phyloP scores from a whole-genome alignment of 2,113 vertebrate species.

The Anser cygnoides region DNA sequence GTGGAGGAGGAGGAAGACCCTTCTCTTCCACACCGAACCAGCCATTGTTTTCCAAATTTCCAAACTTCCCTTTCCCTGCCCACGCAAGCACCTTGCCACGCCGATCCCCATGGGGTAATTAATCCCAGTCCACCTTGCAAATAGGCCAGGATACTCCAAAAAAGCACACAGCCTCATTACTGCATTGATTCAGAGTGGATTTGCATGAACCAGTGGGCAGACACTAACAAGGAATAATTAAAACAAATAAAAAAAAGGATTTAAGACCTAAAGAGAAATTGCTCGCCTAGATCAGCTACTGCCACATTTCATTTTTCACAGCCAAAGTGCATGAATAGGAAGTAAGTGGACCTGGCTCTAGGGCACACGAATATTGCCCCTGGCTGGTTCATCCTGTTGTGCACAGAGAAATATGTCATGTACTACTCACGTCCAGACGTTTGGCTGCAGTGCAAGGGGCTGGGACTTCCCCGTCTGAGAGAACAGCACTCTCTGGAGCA shows the following conservation, averaged over 20 bases:
- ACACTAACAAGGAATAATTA: constrained; percentile 26
- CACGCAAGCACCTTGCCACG: neutral
- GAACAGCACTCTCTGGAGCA: constrained; percentile 75
- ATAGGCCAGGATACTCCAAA: neutral
- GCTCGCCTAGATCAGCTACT: constrained; percentile 11
- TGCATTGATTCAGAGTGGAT: neutral
- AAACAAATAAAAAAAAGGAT: neutral
- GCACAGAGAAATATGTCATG: constrained; percentile 20
- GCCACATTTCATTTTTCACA: neutral
- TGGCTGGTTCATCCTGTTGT: constrained; percentile 29
- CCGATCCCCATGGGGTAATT: neutral
- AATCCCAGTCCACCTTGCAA: neutral
- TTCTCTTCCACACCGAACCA: neutral
- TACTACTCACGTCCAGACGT: neutral
- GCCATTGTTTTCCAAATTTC: fast-evolving
- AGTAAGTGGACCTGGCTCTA: constrained; percentile 27
- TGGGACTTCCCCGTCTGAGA: neutral
- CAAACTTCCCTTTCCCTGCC: neutral
- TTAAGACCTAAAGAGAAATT: constrained; percentile 2
- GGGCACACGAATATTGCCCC: constrained; percentile 22
- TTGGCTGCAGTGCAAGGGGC: neutral
- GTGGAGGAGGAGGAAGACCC: neutral
- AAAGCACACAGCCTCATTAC: neutral
- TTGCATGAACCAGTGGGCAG: neutral
- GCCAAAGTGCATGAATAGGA: neutral